Evolutionary conservation across 2,888 invertebrate species (phyloP).

Genomic region (Hirtodrosophila cameraria): DNA sequence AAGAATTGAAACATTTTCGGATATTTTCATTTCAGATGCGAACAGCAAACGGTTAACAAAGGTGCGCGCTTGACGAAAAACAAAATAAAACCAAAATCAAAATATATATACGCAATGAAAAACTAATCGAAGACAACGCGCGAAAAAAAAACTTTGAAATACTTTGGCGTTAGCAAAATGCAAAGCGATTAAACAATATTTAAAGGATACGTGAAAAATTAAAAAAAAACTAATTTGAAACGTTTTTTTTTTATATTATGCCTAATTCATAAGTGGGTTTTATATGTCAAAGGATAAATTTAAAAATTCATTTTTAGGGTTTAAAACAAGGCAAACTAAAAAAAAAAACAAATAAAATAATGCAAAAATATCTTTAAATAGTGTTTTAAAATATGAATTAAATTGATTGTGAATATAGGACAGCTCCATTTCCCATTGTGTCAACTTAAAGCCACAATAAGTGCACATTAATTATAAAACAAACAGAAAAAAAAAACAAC

Average conservation of each 20-base stretch:
- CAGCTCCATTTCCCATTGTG: too few species aligned
- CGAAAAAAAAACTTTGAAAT: constrained; percentile 20
- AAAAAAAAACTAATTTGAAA: constrained; percentile 11
- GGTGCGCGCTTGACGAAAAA: constrained; percentile 70
- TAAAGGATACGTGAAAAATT: constrained; percentile 13
- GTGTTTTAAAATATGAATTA: too few species aligned
- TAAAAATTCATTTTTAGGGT: too few species aligned
- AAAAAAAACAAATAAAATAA: too few species aligned
- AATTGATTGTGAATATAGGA: too few species aligned
- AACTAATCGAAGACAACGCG: constrained; percentile 26
- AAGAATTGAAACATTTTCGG: constrained; percentile 79
- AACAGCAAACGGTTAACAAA: constrained; percentile 81
- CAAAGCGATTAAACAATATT: constrained; percentile 9
- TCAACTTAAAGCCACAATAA: too few species aligned
- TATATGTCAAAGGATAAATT: too few species aligned
- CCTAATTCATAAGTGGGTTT: too few species aligned
- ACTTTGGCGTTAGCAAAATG: background rate
- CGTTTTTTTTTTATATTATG: too few species aligned
- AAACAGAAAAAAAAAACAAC: constrained; percentile 14
- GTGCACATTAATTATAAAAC: background rate
- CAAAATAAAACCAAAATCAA: too few species aligned
- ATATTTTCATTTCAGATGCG: constrained; percentile 81
- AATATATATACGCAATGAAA: constrained; percentile 34
- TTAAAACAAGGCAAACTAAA: too few species aligned
- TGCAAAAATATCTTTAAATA: too few species aligned